Percentiles rank a stretch among this genome's conserved stretches.
phyloP scores from a whole-genome alignment of 1,140 invertebrate species.

The Polyergus mexicanus region DNA sequence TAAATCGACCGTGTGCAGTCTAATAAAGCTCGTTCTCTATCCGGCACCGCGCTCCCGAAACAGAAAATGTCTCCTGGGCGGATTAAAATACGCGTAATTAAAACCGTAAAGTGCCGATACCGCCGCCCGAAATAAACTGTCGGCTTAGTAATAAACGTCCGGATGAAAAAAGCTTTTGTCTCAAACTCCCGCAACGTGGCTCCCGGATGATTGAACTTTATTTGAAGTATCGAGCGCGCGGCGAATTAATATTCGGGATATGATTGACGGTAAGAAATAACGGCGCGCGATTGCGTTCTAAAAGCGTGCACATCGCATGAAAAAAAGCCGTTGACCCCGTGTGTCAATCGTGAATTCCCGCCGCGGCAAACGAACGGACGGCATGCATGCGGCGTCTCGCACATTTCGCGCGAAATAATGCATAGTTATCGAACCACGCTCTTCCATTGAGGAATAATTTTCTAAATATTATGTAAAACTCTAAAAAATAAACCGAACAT shows the following conservation, averaged over 20 bases:
- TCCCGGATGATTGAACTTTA: constrained; percentile 82
- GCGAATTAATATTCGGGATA: constrained; percentile 74
- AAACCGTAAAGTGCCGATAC: constrained; percentile 83
- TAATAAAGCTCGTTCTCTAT: constrained; percentile 81
- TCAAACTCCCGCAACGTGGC: constrained; percentile 55
- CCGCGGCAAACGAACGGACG: neutral
- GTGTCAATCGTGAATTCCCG: constrained; percentile 45
- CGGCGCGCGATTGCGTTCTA: constrained; percentile 54
- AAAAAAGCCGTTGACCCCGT: constrained; percentile 73
- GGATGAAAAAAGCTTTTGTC: constrained; percentile 82
- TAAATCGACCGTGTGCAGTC: constrained; percentile 81
- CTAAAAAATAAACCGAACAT: neutral
- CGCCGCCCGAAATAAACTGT: constrained; percentile 82
- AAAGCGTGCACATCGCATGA: constrained; percentile 58
- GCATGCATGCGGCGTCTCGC: constrained; percentile 11
- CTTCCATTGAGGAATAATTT: constrained; percentile 62
- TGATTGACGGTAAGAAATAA: constrained; percentile 76
- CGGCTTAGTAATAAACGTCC: constrained; percentile 78
- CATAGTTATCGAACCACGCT: constrained; percentile 52
- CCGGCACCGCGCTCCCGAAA: constrained; percentile 67
- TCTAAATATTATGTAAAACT: constrained; percentile 35
- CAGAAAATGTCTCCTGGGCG: constrained; percentile 80
- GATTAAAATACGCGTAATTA: constrained; percentile 84
- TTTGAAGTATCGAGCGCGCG: constrained; percentile 80
- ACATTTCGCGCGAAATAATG: constrained; percentile 67